A percentile compares a stretch with the other conserved stretches of the same genome.
These are phyloP conservation scores for Parotocinclus haroldoi DNA, from an alignment of 2,797 vertebrate genomes.

Conservation along the genomic window DNA sequence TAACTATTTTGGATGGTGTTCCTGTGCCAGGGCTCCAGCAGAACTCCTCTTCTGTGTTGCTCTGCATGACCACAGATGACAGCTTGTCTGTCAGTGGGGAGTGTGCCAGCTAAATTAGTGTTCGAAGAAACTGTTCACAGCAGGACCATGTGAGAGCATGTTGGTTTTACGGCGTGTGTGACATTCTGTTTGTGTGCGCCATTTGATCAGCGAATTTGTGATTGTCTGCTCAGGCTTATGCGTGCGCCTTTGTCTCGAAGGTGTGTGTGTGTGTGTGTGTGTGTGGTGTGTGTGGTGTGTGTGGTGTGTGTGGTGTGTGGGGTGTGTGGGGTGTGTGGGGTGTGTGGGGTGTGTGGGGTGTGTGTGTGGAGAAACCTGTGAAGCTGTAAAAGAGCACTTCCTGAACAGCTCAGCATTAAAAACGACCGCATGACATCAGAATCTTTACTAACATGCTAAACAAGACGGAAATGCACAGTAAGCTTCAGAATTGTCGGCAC, in stretches of 20 bases:
- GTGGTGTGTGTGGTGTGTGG: no score
- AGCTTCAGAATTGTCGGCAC: no score
- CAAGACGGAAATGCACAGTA: no score
- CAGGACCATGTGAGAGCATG: slow-evolving; percentile 33
- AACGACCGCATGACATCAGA: no score
- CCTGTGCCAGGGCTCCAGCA: slow-evolving; percentile 18
- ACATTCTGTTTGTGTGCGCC: slow-evolving; percentile 13
- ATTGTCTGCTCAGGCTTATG: slow-evolving; percentile 19
- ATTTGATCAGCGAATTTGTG: slow-evolving; percentile 21
- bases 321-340: no score
- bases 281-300: no score
- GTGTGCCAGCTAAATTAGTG: slow-evolving; percentile 36
- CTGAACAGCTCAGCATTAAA: no score
- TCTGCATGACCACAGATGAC: slow-evolving; percentile 45
- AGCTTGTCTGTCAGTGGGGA: slow-evolving; percentile 49
- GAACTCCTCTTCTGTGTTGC: slow-evolving; percentile 15
- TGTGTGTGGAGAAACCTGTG: no score
- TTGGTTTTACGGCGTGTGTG: slow-evolving; percentile 25
- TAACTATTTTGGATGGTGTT: slow-evolving; percentile 57
- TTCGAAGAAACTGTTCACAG: slow-evolving; percentile 39
- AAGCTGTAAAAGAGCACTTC: no score
- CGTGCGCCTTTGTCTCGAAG: not conserved
- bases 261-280: no score
- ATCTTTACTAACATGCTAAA: no score
- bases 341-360: no score